A percentile compares a stretch with the other conserved stretches of the same genome.
phyloP scores from a whole-genome alignment of 2,888 invertebrate genomes.

The Chrysodeixis includens region DNA sequence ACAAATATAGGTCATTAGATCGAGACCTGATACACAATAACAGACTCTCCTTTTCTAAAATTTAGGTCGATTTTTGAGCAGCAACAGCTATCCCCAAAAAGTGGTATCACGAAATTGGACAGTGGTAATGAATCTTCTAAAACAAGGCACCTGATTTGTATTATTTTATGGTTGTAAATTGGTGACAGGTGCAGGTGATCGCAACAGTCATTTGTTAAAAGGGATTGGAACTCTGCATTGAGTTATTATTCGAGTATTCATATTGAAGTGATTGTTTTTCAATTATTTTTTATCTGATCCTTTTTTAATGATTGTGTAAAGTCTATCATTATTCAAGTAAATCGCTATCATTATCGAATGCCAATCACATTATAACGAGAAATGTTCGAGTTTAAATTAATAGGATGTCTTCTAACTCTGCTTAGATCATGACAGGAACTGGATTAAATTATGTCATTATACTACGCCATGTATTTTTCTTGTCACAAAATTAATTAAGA shows the following conservation, averaged over 20 bases:
- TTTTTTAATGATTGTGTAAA: slow-evolving; percentile 41
- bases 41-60: slow-evolving; percentile 34
- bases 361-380: slow-evolving; percentile 20
- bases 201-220: slow-evolving; percentile 70
- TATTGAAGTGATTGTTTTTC: slow-evolving; percentile 63
- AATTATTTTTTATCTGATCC: slow-evolving; percentile 29
- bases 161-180: slow-evolving; percentile 74
- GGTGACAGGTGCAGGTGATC: slow-evolving; percentile 76
- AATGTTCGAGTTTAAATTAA: slow-evolving; percentile 10
- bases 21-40: slow-evolving; percentile 47
- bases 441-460: not conserved
- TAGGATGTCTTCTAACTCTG: not conserved
- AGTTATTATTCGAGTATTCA: slow-evolving; percentile 74
- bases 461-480: not conserved
- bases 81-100: slow-evolving; percentile 48
- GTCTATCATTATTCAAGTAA: slow-evolving; percentile 25
- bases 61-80: slow-evolving; percentile 53
- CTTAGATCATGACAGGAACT: not conserved
- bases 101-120: slow-evolving; percentile 62
- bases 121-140: slow-evolving; percentile 78
- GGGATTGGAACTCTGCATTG: slow-evolving; percentile 68
- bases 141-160: slow-evolving; percentile 77
- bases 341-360: slow-evolving; percentile 16
- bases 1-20: slow-evolving; percentile 83
- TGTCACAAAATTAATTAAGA: not conserved